Evolutionary conservation across 1,140 invertebrate genomes (phyloP), one percentile per base, ranked within the genome.

Genomic region (Drosophila obscura): DNA sequence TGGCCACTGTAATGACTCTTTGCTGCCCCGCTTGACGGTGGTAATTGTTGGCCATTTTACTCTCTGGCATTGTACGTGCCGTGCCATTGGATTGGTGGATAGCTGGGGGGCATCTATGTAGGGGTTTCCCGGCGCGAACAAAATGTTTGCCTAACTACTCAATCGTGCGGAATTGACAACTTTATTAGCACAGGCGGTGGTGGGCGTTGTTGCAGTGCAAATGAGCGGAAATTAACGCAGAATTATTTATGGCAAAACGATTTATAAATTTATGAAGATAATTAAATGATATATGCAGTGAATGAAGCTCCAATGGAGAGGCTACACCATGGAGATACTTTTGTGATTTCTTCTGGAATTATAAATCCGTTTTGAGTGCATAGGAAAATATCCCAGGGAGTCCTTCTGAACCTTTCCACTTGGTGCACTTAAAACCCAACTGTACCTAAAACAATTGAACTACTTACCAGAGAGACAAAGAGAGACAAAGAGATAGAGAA

Each of bases 151-250:
- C 61, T 84, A 85, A 84, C 81, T 73, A 74, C 82, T 88, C 65
- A 82, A 87, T 87, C 82, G 82, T 79, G 82, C 83, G 65, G 71
- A 67, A 87, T 72, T 88, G 83, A 87, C 82, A 87, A 87, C 75
- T 87, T 73, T 83, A 87, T 87, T 88, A 87, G 81, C 65, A 58
- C 22, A 24, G 22, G 1, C 22, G 52, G 5, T 58, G 15, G 67
- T 58, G 65, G 67, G 67, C 80, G n/a, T 11, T 59, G 39, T 15
- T 9, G 45, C 62, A 28, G 43, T 48, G 43, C 41, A 28, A 28
- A 28, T 28, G 28, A 28, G 28, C 28, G 2, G 6, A 28, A 28
- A 28, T 28, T 31, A 31, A 9, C 8, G 11, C 19, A 13, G 35
- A 39, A 13, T 13, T 13, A 39, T 39, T 13, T 5, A 5, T 39